These are phyloP conservation scores for Liodrosophila aerea DNA, from an alignment of 2,888 invertebrate species.

Conservation along the genomic window DNA sequence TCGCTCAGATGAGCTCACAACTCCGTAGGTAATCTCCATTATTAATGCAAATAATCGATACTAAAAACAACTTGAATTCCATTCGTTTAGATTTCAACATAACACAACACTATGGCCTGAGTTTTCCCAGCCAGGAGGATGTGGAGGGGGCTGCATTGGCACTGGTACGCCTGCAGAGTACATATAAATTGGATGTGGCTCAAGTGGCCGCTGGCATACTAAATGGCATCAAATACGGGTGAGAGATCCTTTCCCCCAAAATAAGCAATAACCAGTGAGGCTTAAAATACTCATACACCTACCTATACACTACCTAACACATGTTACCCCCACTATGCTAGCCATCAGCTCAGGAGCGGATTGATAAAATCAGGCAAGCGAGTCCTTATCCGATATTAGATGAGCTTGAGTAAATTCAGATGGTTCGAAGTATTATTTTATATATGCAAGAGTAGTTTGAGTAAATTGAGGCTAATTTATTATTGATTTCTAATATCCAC, in stretches of 20 bases:
- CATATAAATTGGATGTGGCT: constrained; percentile 93
- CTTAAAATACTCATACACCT: constrained; percentile 55
- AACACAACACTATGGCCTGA: constrained; percentile 84
- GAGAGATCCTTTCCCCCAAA: constrained; percentile 38
- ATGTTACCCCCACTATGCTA: constrained; percentile 15
- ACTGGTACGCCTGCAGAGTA: constrained; percentile 95
- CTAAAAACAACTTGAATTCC: constrained; percentile 1
- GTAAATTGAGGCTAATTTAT: too few species aligned
- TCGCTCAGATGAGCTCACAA: constrained; percentile 86
- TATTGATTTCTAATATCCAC: too few species aligned
- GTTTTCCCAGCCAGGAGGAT: constrained; percentile 96
- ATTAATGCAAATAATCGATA: neutral
- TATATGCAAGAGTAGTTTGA: too few species aligned
- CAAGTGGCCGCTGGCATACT: constrained; percentile 93
- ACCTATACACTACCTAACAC: constrained; percentile 14
- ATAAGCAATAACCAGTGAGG: constrained; percentile 71
- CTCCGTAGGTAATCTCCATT: constrained; percentile 64
- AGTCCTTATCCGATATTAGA: too few species aligned
- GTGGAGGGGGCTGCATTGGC: constrained; percentile 96
- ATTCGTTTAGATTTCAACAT: constrained; percentile 86
- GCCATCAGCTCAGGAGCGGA: constrained; percentile 27
- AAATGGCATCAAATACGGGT: constrained; percentile 92
- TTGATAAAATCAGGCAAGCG: too few species aligned
- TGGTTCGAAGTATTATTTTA: too few species aligned
- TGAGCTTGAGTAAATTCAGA: too few species aligned